phyloP scores from a whole-genome alignment of 1,140 invertebrate species.

The Euschistus heros region DNA sequence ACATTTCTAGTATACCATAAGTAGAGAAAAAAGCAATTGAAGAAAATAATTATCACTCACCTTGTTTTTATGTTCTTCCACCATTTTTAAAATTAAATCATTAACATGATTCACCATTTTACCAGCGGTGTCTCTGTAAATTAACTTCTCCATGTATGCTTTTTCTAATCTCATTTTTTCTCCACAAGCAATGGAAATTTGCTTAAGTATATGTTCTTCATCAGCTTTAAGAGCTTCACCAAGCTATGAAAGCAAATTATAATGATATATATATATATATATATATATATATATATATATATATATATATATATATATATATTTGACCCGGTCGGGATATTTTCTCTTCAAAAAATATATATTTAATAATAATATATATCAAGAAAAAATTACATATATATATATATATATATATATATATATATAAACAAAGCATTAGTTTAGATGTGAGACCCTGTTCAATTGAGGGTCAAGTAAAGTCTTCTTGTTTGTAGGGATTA shows the following conservation, averaged over 20 bases:
- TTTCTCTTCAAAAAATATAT: no score
- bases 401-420: no score
- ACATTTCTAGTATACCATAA: no score
- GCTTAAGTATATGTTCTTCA: background rate
- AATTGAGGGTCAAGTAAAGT: no score
- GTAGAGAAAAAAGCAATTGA: background rate
- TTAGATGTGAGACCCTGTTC: no score
- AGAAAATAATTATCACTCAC: background rate
- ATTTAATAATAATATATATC: no score
- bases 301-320: no score
- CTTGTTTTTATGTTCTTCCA: constrained; percentile 5
- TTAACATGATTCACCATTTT: constrained; percentile 1
- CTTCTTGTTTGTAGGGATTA: no score
- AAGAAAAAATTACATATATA: no score
- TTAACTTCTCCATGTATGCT: constrained; percentile 2
- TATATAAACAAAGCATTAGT: no score
- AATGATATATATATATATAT: background rate
- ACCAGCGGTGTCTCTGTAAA: background rate
- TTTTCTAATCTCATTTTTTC: constrained; percentile 1
- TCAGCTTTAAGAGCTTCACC: background rate
- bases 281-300: background rate
- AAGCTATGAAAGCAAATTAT: background rate
- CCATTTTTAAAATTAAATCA: constrained; percentile 6
- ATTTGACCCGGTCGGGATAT: no score
- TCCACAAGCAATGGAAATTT: background rate